Conservation (phyloP, 2,113 vertebrate genomes). For the Tinamus guttatus region DNA sequence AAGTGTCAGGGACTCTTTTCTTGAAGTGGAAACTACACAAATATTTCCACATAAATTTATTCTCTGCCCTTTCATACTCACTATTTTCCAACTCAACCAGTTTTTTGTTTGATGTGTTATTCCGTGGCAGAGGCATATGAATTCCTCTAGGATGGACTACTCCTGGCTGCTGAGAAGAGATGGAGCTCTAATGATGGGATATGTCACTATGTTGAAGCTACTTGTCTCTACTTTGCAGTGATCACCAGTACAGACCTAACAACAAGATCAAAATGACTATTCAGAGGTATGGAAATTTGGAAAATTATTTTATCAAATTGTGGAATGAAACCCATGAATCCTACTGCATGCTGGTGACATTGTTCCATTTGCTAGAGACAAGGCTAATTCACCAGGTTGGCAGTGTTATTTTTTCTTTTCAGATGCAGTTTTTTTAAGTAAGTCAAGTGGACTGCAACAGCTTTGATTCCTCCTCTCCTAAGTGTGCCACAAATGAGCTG, state of each 20-base stretch:
- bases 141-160: neutral
- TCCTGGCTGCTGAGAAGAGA: neutral
- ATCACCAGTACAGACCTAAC: neutral
- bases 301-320: neutral
- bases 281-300: neutral
- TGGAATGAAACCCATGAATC: neutral
- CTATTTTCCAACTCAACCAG: neutral
- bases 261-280: neutral
- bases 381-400: neutral
- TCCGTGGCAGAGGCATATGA: neutral
- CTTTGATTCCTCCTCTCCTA: neutral
- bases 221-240: neutral
- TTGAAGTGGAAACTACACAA: neutral
- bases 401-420: neutral
- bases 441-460: neutral
- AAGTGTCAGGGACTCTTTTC: neutral
- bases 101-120: neutral
- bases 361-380: neutral
- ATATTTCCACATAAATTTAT: neutral
- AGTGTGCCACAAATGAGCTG: neutral
- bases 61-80: neutral
- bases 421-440: neutral
- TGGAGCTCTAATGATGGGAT: neutral
- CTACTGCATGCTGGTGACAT: neutral
- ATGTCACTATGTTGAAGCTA: neutral